These are phyloP conservation scores for Ophion ventricosus DNA, from an alignment of 2,888 invertebrate species.

Conservation along the genomic window DNA sequence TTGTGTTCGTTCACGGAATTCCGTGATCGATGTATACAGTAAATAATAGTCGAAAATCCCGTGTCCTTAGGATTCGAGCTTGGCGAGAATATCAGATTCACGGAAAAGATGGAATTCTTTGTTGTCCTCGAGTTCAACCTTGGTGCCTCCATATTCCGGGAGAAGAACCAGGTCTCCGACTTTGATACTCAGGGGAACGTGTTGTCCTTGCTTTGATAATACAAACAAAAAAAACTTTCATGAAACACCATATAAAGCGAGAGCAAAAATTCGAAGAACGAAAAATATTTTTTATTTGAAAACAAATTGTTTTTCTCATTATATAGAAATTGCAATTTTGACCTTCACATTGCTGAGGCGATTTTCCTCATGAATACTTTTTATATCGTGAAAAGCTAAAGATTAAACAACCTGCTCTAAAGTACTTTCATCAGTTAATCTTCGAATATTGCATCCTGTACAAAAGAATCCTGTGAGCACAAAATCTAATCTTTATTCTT, in stretches of 20 bases:
- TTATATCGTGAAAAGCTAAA: too few relatives aligned
- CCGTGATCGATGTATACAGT: conserved; percentile 57
- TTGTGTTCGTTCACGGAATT: conserved; percentile 17
- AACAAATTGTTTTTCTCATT: too few relatives aligned
- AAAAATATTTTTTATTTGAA: too few relatives aligned
- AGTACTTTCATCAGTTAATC: too few relatives aligned
- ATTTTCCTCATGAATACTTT: too few relatives aligned
- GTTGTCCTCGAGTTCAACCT: conserved; percentile 93
- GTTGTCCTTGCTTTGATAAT: conserved; percentile 89
- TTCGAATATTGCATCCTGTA: too few relatives aligned
- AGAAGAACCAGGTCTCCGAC: conserved; percentile 97
- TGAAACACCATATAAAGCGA: neutral
- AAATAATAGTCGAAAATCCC: conserved; percentile 69
- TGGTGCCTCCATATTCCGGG: conserved; percentile 99
- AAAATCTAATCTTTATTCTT: too few relatives aligned
- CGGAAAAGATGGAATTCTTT: conserved; percentile 97
- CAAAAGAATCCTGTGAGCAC: too few relatives aligned
- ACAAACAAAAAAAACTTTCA: conserved; percentile 49
- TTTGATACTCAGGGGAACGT: conserved; percentile 91
- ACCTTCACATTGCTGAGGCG: too few relatives aligned
- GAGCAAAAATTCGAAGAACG: too few relatives aligned
- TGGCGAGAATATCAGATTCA: conserved; percentile 98
- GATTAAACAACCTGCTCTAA: too few relatives aligned
- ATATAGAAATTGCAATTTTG: too few relatives aligned
- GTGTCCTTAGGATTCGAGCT: conserved; percentile 86